These are phyloP conservation scores for silkworm (Bombyx mori) DNA, from an alignment of 1,140 invertebrate genomes.

Conservation along the genomic window DNA sequence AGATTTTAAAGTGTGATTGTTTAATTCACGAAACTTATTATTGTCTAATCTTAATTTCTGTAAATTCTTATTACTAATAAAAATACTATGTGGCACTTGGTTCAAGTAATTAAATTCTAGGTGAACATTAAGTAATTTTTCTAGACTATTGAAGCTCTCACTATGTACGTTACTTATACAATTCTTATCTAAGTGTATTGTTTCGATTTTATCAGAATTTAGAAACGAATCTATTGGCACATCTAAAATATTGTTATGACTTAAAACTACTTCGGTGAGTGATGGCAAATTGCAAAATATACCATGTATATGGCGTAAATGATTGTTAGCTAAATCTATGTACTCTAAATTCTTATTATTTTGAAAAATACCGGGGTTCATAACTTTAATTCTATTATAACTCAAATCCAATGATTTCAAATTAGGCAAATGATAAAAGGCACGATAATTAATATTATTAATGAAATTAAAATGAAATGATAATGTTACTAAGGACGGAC, in stretches of 20 bases:
- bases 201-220: slow-evolving; percentile 76
- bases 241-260: slow-evolving; percentile 92
- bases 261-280: slow-evolving; percentile 83
- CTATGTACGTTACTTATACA: slow-evolving; percentile 60
- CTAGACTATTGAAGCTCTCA: slow-evolving; percentile 65
- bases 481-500: slow-evolving; percentile 84
- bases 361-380: slow-evolving; percentile 82
- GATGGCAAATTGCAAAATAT: slow-evolving; percentile 85
- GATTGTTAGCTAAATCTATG: slow-evolving; percentile 90
- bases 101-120: slow-evolving; percentile 63
- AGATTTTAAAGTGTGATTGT: slow-evolving; percentile 46
- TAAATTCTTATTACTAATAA: slow-evolving; percentile 57
- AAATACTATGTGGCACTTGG: slow-evolving; percentile 66
- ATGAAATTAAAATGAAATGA: slow-evolving; percentile 90
- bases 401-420: slow-evolving; percentile 89
- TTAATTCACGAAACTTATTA: slow-evolving; percentile 58
- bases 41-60: slow-evolving; percentile 61
- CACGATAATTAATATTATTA: slow-evolving; percentile 82
- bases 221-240: slow-evolving; percentile 87
- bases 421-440: slow-evolving; percentile 81
- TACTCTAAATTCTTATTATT: slow-evolving; percentile 82
- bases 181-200: slow-evolving; percentile 61
- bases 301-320: slow-evolving; percentile 87
- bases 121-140: slow-evolving; percentile 49
- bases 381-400: slow-evolving; percentile 87